Evolutionary conservation across 2,797 vertebrate genomes (phyloP).

Genomic region (Ciconia nigra): DNA sequence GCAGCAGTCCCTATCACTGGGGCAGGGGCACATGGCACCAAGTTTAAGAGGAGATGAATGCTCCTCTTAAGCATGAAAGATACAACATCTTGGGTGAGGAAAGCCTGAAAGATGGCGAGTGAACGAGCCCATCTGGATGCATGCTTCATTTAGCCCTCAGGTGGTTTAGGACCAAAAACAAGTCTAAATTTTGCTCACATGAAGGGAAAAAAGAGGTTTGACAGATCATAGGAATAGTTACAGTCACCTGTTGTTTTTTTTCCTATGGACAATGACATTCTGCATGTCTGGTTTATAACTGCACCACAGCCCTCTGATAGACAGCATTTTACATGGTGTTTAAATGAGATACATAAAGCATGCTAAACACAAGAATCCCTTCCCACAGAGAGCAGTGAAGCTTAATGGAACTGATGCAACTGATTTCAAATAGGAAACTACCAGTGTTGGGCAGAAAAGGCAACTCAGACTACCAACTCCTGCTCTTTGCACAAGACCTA

Average conservation of each 20-base stretch:
- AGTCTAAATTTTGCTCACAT: neutral
- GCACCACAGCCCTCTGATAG: neutral
- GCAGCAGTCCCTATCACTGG: fast-evolving
- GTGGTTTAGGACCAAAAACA: neutral
- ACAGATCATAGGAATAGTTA: neutral
- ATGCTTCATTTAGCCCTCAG: neutral
- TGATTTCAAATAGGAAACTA: neutral
- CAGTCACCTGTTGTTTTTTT: neutral
- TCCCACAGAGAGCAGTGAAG: neutral
- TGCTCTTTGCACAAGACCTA: neutral
- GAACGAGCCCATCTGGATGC: neutral
- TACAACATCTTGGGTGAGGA: neutral
- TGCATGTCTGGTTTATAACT: neutral
- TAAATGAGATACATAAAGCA: neutral
- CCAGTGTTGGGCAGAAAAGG: neutral
- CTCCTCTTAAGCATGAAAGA: neutral
- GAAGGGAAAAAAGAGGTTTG: neutral
- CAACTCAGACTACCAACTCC: neutral
- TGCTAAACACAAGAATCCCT: neutral
- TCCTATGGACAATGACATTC: neutral
- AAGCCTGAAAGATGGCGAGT: neutral
- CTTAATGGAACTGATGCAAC: neutral
- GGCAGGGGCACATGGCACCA: neutral
- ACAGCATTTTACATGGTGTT: neutral
- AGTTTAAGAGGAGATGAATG: neutral